Evolutionary conservation across 2,888 invertebrate species (phyloP).

Genomic region (Lymantria dispar): DNA sequence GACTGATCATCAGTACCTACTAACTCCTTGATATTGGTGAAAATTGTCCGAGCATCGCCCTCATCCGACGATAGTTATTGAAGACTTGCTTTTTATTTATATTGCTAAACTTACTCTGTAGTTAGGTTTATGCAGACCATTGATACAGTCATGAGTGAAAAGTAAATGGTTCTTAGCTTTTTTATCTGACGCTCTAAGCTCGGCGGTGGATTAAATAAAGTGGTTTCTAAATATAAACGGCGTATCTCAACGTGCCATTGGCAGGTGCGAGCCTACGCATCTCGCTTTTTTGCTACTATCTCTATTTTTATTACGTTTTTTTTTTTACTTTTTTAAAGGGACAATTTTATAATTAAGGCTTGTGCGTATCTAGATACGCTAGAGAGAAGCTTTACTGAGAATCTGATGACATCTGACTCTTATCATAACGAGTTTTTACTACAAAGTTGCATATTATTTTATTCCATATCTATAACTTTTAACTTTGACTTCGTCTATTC

Average conservation of each 20-base stretch:
- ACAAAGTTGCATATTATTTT: constrained; percentile 33
- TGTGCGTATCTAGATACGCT: constrained; percentile 56
- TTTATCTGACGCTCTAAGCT: constrained; percentile 74
- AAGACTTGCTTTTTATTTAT: constrained; percentile 18
- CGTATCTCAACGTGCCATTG: constrained; percentile 78
- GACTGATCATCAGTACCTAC: too few species aligned
- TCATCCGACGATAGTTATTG: too few species aligned
- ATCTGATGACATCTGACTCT: constrained; percentile 57
- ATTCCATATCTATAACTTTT: constrained; percentile 18
- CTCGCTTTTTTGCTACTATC: constrained; percentile 59
- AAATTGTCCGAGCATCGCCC: too few species aligned
- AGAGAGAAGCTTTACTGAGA: constrained; percentile 56
- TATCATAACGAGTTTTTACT: constrained; percentile 45
- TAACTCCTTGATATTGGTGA: too few species aligned
- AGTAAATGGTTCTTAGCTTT: constrained; percentile 74
- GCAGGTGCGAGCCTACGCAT: constrained; percentile 74
- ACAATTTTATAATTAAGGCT: constrained; percentile 77
- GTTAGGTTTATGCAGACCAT: constrained; percentile 53
- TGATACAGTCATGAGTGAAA: constrained; percentile 75
- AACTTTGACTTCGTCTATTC: constrained; percentile 17
- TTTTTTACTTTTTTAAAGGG: constrained; percentile 58
- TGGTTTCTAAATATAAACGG: constrained; percentile 80
- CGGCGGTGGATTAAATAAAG: constrained; percentile 78
- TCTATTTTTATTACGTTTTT: constrained; percentile 51
- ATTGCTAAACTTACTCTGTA: constrained; percentile 11